Base-by-base conservation (phyloP, 2,113 vertebrate species). In the Symphodus melops region DNA sequence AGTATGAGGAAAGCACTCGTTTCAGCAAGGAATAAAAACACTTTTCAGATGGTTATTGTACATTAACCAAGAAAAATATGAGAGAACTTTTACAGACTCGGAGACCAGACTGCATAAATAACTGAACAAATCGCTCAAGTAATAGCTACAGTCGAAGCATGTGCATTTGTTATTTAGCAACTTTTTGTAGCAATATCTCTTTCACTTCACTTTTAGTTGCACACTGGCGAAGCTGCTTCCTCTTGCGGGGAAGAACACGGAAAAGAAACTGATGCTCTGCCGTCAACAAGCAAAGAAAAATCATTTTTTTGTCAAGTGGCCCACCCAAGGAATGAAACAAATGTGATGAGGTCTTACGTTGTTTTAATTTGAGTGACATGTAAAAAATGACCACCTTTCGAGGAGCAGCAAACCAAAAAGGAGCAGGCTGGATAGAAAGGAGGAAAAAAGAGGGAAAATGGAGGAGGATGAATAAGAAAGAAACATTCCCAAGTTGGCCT, bases 401-500 rank as follows among this genome's bases (percentile, higher is more conserved):
- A 3, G 23, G 44, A 13, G 68, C 70, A 63, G 59, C 63, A 67
- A 60, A 57, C 55, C 6, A 13, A 73, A 55, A 66, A 72, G 63
- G 49, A 64, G 51, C 8, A 14, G 71, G 57, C 60, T 14, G 20
- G 21, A 71, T 62, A 75, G 46, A 72, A 44, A 52, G 75, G 51
- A 79, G 72, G 82, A 64, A 71, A 39, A 48, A 60, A 72, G 46
- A 69, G 60, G 77, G 62, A 77, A 81, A 78, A 89, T 62, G 51
- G 55, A 80, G 65, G 61, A 84, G 66, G 79, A 88, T 77, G 64
- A 83, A 84, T 83, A 86, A 83, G 71, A 84, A 84, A 77, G 72
- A 72, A 90, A 91, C 90, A 89, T 92, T 92, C 92, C 90, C 87
- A 80, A 86, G 84, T 83, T 78, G 71, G 72, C 75, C 84, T 72